A percentile compares a stretch with the other conserved stretches of the same genome.
phyloP scores from a whole-genome alignment of 2,888 invertebrate species.

The Sarcophaga carnaria region DNA sequence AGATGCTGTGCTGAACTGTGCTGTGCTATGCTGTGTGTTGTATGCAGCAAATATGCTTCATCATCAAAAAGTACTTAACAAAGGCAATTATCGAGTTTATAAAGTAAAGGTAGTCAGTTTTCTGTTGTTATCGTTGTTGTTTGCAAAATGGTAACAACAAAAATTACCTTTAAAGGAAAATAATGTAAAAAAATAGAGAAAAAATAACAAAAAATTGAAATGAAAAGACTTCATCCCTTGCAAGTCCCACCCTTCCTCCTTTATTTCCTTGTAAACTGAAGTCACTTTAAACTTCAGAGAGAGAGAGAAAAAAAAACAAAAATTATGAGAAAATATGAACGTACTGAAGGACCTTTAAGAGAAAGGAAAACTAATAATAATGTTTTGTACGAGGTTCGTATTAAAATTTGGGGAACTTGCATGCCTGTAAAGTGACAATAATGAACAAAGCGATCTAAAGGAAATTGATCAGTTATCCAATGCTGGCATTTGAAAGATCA shows the following conservation, averaged over 20 bases:
- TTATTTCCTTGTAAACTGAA: constrained; percentile 21
- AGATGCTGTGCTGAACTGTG: background rate
- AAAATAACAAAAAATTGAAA: constrained; percentile 14
- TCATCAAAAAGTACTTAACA: constrained; percentile 75
- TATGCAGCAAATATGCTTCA: constrained; percentile 70
- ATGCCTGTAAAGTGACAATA: too few species aligned
- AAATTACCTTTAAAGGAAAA: constrained; percentile 28
- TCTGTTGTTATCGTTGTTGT: constrained; percentile 9
- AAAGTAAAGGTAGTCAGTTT: constrained; percentile 71
- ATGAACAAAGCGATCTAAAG: too few species aligned
- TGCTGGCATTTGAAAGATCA: too few species aligned
- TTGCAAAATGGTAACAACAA: background rate
- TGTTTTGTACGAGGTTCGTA: background rate
- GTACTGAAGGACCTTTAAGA: background rate
- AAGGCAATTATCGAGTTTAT: constrained; percentile 76
- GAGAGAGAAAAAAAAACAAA: background rate
- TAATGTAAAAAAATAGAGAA: constrained; percentile 50
- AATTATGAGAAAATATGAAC: background rate
- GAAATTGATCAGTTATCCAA: too few species aligned
- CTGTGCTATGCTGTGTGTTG: background rate
- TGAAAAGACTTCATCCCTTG: constrained; percentile 26
- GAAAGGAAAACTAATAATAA: background rate
- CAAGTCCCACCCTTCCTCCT: too few species aligned
- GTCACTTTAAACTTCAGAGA: background rate
- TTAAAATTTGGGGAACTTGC: too few species aligned